These are phyloP conservation scores for Vimba vimba DNA, from an alignment of 2,113 vertebrate species.

Conservation along the genomic window DNA sequence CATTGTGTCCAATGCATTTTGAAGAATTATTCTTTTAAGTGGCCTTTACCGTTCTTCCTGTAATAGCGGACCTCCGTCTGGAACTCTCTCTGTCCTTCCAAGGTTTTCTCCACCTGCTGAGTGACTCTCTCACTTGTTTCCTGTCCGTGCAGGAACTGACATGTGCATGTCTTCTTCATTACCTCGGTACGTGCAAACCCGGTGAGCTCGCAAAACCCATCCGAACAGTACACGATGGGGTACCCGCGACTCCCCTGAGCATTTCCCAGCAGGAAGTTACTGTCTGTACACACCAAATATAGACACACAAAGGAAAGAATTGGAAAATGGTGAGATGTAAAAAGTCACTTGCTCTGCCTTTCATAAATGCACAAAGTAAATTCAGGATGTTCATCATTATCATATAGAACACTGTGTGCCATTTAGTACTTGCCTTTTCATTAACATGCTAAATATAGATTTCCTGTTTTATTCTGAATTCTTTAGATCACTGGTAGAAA, in stretches of 20 bases:
- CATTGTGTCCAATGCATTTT: no score
- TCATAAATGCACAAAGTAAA: not conserved
- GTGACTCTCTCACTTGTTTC: constrained; percentile 86
- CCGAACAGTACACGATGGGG: constrained; percentile 95
- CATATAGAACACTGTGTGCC: not conserved
- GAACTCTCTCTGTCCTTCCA: constrained; percentile 90
- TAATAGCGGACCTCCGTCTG: constrained; percentile 92
- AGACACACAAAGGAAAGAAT: constrained; percentile 20
- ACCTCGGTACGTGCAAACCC: constrained; percentile 90
- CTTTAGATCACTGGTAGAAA: constrained; percentile 21
- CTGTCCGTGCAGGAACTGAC: constrained; percentile 87
- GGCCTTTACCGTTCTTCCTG: constrained; percentile 85
- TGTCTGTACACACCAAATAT: constrained; percentile 77
- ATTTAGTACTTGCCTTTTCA: not conserved
- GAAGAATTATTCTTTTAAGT: not conserved
- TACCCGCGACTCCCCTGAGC: constrained; percentile 87
- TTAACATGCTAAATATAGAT: not conserved
- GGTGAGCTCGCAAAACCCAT: constrained; percentile 94
- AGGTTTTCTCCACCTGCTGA: constrained; percentile 85
- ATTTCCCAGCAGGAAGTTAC: constrained; percentile 96
- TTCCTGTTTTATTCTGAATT: constrained; percentile 12
- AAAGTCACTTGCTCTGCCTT: not conserved
- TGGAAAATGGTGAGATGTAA: not conserved
- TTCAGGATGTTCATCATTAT: not conserved
- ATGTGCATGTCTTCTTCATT: constrained; percentile 96